phyloP scores from a whole-genome alignment of 2,113 vertebrate genomes.

The Pollimyrus isidori region DNA sequence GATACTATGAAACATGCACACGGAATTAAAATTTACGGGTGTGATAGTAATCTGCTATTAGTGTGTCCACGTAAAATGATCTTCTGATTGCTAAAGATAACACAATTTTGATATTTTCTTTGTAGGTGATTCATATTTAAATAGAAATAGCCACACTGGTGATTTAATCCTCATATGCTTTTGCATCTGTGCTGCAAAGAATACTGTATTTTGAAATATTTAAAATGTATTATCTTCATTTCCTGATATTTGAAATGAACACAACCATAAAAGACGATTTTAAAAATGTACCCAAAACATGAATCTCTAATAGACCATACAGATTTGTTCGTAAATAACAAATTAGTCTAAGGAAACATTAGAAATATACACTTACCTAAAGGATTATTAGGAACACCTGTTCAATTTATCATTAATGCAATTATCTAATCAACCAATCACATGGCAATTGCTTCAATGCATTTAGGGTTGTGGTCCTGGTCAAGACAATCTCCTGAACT shows the following conservation, averaged over 20 bases:
- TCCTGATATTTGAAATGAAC: background rate
- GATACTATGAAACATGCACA: background rate
- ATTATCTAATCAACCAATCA: too few species aligned
- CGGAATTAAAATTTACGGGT: background rate
- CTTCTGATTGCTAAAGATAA: background rate
- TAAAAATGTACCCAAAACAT: background rate
- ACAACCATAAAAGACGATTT: background rate
- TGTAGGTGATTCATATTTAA: background rate
- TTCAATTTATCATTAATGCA: too few species aligned
- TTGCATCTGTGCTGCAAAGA: background rate
- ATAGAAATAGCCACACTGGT: background rate
- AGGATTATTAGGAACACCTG: too few species aligned
- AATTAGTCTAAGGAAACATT: background rate
- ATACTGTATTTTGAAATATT: background rate
- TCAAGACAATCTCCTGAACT: too few species aligned
- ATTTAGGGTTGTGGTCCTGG: too few species aligned
- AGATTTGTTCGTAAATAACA: background rate
- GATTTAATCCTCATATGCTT: background rate
- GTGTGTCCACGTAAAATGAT: background rate
- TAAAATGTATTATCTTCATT: background rate
- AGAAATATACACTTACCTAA: background rate
- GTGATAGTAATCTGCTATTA: background rate
- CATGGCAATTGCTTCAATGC: too few species aligned
- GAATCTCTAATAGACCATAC: background rate
- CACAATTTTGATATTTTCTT: background rate